Evolutionary conservation across 2,113 vertebrate species (phyloP).

Genomic region (Dicrurus megarhynchus): DNA sequence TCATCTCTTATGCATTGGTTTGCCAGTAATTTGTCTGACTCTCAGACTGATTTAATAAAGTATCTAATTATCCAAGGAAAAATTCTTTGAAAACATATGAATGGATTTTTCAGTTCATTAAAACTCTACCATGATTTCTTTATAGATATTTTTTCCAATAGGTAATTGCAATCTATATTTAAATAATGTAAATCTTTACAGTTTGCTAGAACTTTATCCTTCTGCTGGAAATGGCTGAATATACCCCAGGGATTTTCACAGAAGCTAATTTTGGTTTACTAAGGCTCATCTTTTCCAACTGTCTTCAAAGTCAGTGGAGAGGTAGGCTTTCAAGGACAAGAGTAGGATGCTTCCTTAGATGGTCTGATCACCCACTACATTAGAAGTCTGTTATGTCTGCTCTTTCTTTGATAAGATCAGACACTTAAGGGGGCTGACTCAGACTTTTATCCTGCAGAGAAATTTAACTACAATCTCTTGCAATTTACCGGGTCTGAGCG

Average conservation of each 20-base stretch:
- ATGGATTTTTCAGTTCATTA: conserved; percentile 21
- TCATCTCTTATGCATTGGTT: background rate
- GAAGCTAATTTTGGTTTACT: background rate
- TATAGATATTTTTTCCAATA: background rate
- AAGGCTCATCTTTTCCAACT: background rate
- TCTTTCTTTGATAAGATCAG: background rate
- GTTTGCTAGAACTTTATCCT: background rate
- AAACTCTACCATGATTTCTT: background rate
- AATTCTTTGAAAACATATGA: conserved; percentile 8
- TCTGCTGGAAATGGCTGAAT: background rate
- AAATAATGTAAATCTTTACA: background rate
- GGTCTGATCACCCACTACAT: background rate
- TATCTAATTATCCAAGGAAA: conserved; percentile 13
- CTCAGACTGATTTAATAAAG: background rate
- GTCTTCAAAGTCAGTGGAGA: background rate
- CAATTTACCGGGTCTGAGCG: background rate
- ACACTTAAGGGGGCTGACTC: background rate
- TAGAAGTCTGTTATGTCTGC: background rate
- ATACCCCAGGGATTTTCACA: background rate
- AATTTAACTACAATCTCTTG: background rate
- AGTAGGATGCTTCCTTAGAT: background rate
- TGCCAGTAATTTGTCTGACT: background rate
- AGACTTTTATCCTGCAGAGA: background rate
- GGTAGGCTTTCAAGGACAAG: background rate
- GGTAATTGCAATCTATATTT: background rate